Conservation (phyloP, 2,888 invertebrate species). For the Platycnemis pennipes region DNA sequence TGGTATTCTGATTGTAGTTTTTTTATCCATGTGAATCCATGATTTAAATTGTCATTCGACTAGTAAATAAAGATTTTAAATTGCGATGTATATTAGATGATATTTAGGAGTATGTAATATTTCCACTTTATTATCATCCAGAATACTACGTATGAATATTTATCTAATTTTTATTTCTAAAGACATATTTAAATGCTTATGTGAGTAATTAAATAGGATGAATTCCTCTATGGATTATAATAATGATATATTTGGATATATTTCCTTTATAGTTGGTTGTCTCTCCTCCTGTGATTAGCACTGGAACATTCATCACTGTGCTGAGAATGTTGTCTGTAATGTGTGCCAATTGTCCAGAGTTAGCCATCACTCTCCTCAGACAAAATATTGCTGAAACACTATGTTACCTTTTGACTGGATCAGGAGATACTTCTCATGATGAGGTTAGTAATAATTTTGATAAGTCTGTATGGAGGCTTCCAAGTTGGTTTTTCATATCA, state of each 20-base stretch:
- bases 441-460: constrained; percentile 72
- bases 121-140: neutral
- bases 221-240: neutral
- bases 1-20: constrained; percentile 75
- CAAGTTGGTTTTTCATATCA: neutral
- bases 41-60: constrained; percentile 55
- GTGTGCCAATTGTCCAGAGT: constrained; percentile 96
- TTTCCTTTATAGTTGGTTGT: constrained; percentile 87
- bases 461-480: neutral
- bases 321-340: constrained; percentile 97
- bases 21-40: constrained; percentile 72
- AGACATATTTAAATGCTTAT: neutral
- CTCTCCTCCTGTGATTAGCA: constrained; percentile 96
- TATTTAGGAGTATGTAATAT: neutral
- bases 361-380: constrained; percentile 94
- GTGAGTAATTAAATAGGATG: neutral
- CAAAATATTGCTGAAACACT: constrained; percentile 98
- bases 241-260: neutral
- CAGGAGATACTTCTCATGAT: constrained; percentile 84
- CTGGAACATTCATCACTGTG: constrained; percentile 97
- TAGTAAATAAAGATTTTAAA: neutral
- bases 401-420: constrained; percentile 96
- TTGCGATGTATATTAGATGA: neutral
- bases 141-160: neutral
- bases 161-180: neutral